Evolutionary conservation across 2,797 vertebrate genomes (phyloP).

Genomic region (Falco naumanni): DNA sequence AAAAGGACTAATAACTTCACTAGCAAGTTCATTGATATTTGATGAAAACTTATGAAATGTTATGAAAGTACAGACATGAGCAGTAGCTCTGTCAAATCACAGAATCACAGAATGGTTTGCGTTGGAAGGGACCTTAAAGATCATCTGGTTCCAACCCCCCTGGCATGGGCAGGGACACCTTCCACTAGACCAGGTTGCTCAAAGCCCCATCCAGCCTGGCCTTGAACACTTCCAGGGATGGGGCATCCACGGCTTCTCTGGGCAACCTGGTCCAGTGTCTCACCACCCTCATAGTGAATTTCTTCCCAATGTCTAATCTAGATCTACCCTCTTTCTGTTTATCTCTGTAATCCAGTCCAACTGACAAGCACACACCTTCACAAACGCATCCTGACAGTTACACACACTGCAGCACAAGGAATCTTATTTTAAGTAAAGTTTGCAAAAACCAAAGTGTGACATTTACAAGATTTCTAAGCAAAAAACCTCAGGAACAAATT

Average conservation of each 20-base stretch:
- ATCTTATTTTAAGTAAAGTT: neutral
- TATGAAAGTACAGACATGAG: neutral
- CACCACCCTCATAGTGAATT: too few relatives aligned
- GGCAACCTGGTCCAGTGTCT: too few relatives aligned
- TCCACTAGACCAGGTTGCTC: too few relatives aligned
- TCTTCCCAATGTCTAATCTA: too few relatives aligned
- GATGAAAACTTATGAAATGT: slow-evolving; percentile 8
- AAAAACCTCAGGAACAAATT: slow-evolving; percentile 30
- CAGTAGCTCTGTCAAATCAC: slow-evolving; percentile 6
- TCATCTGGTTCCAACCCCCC: too few relatives aligned
- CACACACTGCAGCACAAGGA: neutral
- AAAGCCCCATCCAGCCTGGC: too few relatives aligned
- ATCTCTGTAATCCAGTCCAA: neutral
- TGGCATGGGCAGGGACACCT: too few relatives aligned
- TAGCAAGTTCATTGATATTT: neutral
- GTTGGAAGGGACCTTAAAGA: too few relatives aligned
- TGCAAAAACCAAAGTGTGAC: slow-evolving; percentile 23
- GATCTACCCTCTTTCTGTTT: too few relatives aligned
- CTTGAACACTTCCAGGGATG: too few relatives aligned
- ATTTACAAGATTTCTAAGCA: slow-evolving; percentile 28
- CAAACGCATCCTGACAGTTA: slow-evolving; percentile 35
- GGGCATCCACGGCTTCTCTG: too few relatives aligned
- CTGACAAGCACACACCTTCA: slow-evolving; percentile 20
- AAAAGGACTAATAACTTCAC: neutral
- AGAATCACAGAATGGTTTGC: too few relatives aligned